phyloP scores from a whole-genome alignment of 1,140 invertebrate genomes.

The Aphelenchoides fujianensis region DNA sequence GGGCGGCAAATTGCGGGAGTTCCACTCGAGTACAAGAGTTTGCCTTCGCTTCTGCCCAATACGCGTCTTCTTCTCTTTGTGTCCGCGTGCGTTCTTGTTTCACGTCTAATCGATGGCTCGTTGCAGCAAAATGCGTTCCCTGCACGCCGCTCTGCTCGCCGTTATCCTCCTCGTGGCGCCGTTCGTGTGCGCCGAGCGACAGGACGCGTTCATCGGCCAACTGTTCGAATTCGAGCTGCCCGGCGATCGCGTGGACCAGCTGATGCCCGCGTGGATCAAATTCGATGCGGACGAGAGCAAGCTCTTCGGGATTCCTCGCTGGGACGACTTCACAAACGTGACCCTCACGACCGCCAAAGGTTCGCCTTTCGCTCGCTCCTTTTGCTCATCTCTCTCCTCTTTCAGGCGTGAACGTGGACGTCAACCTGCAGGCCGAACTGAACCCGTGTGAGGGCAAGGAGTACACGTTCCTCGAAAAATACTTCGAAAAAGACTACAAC shows the following conservation, averaged over 20 bases:
- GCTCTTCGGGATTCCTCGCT: constrained; percentile 13
- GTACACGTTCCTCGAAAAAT: constrained; percentile 7
- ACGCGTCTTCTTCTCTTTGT: too few relatives aligned
- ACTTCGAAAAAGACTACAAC: constrained; percentile 7
- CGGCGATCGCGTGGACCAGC: neutral
- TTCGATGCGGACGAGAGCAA: neutral
- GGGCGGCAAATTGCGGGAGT: too few relatives aligned
- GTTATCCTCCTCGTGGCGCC: neutral
- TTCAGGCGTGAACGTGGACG: constrained; percentile 1
- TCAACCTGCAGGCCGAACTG: constrained; percentile 2
- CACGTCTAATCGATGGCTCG: too few relatives aligned
- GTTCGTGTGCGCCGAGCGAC: neutral
- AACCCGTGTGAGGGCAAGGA: constrained; percentile 9
- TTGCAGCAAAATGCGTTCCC: neutral
- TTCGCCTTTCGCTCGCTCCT: neutral
- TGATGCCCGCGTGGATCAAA: constrained; percentile 8
- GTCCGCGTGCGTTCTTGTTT: too few relatives aligned
- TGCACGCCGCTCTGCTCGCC: neutral
- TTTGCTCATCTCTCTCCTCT: neutral
- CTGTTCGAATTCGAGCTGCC: neutral
- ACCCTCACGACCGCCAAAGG: constrained; percentile 2
- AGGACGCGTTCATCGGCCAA: neutral
- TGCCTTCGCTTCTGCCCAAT: too few relatives aligned
- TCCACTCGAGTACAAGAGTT: too few relatives aligned
- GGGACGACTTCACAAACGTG: constrained; percentile 10